Conservation (phyloP, 2,888 invertebrate species). For the Phoenoteleia sp. region DNA sequence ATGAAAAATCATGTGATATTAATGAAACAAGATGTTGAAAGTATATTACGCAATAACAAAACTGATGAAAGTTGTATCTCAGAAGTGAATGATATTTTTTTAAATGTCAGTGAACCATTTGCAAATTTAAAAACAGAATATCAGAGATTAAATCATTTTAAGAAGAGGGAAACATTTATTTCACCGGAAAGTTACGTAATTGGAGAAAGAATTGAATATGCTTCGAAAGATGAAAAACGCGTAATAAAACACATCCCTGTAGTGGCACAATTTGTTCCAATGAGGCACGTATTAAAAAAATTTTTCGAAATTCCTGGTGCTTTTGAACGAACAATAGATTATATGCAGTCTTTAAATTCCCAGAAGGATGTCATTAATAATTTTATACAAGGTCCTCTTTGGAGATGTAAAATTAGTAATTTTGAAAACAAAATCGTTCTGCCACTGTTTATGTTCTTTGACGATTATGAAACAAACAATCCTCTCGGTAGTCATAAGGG, state of each 20-base stretch:
- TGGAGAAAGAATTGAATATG: conserved; percentile 62
- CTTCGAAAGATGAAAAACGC: conserved; percentile 1
- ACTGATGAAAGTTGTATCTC: too few relatives aligned
- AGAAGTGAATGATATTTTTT: too few relatives aligned
- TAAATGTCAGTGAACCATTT: too few relatives aligned
- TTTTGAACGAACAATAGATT: conserved; percentile 57
- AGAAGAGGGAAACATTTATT: conserved; percentile 43
- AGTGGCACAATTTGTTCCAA: conserved; percentile 68
- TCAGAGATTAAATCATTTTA: conserved; percentile 6
- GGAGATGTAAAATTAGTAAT: too few relatives aligned
- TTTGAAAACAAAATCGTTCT: too few relatives aligned
- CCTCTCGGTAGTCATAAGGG: too few relatives aligned
- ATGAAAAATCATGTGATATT: neutral
- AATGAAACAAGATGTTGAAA: neutral
- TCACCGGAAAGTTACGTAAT: conserved; percentile 32
- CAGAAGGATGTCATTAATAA: conserved; percentile 19
- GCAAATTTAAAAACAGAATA: conserved; percentile 1
- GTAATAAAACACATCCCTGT: conserved; percentile 43
- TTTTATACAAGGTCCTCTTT: neutral
- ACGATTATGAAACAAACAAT: too few relatives aligned
- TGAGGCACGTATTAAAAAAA: conserved; percentile 66
- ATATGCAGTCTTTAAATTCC: conserved; percentile 43
- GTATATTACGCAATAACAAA: neutral
- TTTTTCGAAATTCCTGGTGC: conserved; percentile 68
- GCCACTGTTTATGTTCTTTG: too few relatives aligned